A percentile compares a stretch with the other conserved stretches of the same genome.
phyloP scores from a whole-genome alignment of 2,113 vertebrate species.

The Dendropsophus ebraccatus region DNA sequence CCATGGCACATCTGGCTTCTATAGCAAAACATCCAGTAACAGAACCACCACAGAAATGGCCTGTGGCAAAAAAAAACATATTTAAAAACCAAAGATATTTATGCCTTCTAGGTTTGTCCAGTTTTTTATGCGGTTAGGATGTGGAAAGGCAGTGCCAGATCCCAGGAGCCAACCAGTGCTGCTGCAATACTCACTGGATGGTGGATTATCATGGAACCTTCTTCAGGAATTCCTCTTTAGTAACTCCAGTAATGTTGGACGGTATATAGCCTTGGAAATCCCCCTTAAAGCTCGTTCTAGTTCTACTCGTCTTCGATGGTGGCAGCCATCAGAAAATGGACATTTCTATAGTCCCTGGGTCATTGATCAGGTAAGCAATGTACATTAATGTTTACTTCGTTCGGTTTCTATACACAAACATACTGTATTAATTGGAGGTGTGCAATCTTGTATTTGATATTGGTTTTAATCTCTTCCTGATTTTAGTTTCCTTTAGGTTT shows the following conservation, averaged over 20 bases:
- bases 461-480: no score
- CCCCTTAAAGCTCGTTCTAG: constrained; percentile 86
- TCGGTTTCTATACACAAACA: background rate
- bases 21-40: background rate
- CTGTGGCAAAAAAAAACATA: background rate
- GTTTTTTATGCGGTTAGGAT: constrained; percentile 96
- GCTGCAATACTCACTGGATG: constrained; percentile 92
- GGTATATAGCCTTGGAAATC: constrained; percentile 92
- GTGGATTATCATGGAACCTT: constrained; percentile 88
- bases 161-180: constrained; percentile 94
- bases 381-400: background rate
- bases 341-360: constrained; percentile 98
- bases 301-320: constrained; percentile 92
- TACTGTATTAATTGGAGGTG: background rate
- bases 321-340: constrained; percentile 94
- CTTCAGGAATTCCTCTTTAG: constrained; percentile 97
- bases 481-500: no score
- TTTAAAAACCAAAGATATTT: background rate
- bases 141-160: constrained; percentile 92
- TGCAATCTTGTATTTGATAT: no score
- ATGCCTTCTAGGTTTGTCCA: constrained; percentile 87
- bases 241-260: constrained; percentile 92
- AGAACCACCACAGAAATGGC: no score
- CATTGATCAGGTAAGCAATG: constrained; percentile 81
- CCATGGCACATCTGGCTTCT: background rate